These are phyloP conservation scores for Suricata suricatta DNA, from an alignment of 2,113 vertebrate genomes.

Conservation along the genomic window DNA sequence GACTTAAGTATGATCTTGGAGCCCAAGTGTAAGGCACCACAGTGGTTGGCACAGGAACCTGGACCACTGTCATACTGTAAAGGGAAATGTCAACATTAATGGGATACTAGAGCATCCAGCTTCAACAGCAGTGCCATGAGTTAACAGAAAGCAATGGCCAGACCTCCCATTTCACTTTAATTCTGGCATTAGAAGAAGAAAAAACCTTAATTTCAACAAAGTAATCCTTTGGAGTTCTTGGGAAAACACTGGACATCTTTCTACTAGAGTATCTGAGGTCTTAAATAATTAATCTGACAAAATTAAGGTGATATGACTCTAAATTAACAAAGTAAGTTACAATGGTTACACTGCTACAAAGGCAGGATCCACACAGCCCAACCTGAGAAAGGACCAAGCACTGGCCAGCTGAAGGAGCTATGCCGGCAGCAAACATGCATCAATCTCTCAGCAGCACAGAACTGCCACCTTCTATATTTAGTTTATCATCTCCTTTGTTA, in stretches of 20 bases:
- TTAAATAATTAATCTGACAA: not conserved
- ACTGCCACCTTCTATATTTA: not conserved
- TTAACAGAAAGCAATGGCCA: not conserved
- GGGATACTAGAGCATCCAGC: not conserved
- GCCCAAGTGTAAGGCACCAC: not conserved
- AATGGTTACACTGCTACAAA: not conserved
- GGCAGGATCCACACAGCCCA: not conserved
- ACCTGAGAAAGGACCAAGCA: not conserved
- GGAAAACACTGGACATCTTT: not conserved
- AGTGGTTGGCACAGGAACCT: not conserved
- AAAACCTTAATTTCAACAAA: not conserved
- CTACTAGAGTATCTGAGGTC: not conserved
- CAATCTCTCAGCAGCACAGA: not conserved
- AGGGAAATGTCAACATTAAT: not conserved
- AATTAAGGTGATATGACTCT: not conserved
- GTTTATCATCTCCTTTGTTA: not conserved
- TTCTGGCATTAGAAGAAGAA: not conserved
- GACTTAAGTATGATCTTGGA: not conserved
- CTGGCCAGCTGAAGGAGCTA: not conserved
- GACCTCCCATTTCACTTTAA: not conserved
- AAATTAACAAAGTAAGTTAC: not conserved
- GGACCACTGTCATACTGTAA: not conserved
- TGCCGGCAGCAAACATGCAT: not conserved
- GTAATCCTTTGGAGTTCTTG: not conserved
- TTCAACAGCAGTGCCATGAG: not conserved